Base-by-base conservation (phyloP, 2,888 invertebrate species). In the Drosophila atripex region DNA sequence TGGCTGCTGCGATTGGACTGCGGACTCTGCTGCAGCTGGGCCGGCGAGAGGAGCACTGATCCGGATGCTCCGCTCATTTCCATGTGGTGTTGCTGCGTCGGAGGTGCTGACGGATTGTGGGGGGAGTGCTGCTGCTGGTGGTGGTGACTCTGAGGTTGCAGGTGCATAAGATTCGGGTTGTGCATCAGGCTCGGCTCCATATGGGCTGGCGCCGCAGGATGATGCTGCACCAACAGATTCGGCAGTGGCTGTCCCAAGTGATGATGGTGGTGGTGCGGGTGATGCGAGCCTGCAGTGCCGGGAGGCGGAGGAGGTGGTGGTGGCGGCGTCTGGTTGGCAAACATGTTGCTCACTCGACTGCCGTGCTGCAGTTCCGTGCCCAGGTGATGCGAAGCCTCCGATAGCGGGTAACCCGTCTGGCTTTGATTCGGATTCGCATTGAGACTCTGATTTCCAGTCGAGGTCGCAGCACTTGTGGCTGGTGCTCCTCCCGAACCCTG, bases 121-220 rank as follows among this genome's bases (percentile, higher is more conserved):
- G 86, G 89, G 28, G 78, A 73, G 25, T 82, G 83, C 45, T 88
- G 69, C 21, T 82, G 75, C 28, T 77, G 82, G 18, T 77, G 76
- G 7, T 86, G 83, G 21, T 80, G 79, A 8, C 25, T 70, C 63
- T 64, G 84, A 55, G 68, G 53, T 38, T 87, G 86, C 65, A 91
- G 75, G 71, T 91, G 91, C 86, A 91, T 88, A 38, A 90, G 75
- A 83, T 89, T 90, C 18, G 89, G 89, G 72, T 90, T 91, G 68
- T 91, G 91, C 90, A 91, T 89, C 14, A 88, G 83, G 50, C 82
- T 87, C 35, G 79, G 83, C 21, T 80, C 80, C 71, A 82, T 71
- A 60, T 73, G 79, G 5, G 43, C 9, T 11, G 65, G 61, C 49
- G 63, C 38, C 23, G 73, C 14, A 11, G 83, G 61, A 41, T 89